Conservation (phyloP, 2,113 vertebrate species). For the Morone chrysops region DNA sequence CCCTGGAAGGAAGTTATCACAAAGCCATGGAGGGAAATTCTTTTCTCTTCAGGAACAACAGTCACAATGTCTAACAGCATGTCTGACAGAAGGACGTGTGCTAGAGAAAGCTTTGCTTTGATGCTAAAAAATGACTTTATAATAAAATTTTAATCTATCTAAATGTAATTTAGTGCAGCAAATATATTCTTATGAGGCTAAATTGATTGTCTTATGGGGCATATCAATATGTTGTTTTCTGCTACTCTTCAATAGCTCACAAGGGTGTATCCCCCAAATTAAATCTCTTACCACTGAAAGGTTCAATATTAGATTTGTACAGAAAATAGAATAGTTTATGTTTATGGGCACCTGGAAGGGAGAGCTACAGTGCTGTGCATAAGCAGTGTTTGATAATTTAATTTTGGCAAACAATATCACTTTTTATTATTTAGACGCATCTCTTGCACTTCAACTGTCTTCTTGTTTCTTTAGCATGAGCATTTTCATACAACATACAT, state of each 20-base stretch:
- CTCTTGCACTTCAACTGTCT: neutral
- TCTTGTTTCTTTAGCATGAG: neutral
- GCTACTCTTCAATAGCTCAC: neutral
- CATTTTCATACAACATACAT: neutral
- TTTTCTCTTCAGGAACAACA: constrained; percentile 70
- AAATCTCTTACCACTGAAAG: neutral
- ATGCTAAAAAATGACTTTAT: constrained; percentile 13
- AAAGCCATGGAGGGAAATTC: constrained; percentile 74
- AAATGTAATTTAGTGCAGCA: neutral
- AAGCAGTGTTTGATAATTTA: neutral
- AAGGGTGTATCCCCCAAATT: neutral
- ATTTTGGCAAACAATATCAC: neutral
- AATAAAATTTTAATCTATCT: constrained; percentile 21
- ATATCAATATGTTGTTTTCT: neutral
- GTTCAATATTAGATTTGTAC: neutral
- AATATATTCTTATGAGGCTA: neutral
- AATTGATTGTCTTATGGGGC: neutral
- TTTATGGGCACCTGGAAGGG: neutral
- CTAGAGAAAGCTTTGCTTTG: constrained; percentile 25
- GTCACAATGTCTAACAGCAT: constrained; percentile 64
- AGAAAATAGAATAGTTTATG: neutral
- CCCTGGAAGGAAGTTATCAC: constrained; percentile 79
- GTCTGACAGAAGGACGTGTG: constrained; percentile 59
- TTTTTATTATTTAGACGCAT: neutral
- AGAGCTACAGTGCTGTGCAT: neutral